Evolutionary conservation across 2,888 invertebrate species (phyloP).

Genomic region (Epiperipatus broadwayi): DNA sequence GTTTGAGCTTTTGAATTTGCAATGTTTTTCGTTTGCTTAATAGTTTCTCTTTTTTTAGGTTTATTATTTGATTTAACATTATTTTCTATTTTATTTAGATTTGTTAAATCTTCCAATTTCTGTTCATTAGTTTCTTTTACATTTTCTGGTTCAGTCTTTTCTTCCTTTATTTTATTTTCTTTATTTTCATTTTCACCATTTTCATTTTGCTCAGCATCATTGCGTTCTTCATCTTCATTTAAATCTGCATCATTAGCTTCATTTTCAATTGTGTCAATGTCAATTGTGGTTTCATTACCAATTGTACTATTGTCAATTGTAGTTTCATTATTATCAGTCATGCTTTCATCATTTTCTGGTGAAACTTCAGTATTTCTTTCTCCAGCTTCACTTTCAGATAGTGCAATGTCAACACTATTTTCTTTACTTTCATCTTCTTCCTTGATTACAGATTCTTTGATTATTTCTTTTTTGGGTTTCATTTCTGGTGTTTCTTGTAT

Average conservation of each 20-base stretch:
- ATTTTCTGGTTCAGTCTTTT: constrained; percentile 8
- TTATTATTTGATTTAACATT: no score
- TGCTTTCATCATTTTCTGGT: no score
- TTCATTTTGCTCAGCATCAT: constrained; percentile 16
- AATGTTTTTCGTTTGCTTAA: no score
- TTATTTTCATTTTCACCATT: constrained; percentile 8
- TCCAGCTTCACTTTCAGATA: neutral
- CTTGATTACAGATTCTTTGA: constrained; percentile 5
- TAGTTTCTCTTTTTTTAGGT: no score
- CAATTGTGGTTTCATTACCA: constrained; percentile 7
- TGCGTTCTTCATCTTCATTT: constrained; percentile 28
- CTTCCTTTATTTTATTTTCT: constrained; percentile 4
- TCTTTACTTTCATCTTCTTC: constrained; percentile 6
- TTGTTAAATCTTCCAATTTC: no score
- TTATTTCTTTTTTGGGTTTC: constrained; percentile 1
- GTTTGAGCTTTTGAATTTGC: no score
- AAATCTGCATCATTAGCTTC: no score
- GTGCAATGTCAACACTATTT: neutral
- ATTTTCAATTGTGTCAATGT: constrained; percentile 21
- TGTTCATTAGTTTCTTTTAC: neutral
- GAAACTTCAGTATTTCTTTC: constrained; percentile 6
- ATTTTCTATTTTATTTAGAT: no score
- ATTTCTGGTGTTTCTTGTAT: neutral
- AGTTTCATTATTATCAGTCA: constrained; percentile 4
- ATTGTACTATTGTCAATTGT: constrained; percentile 19